These are phyloP conservation scores for Parascotia fuliginaria DNA, from an alignment of 2,888 invertebrate species.

Conservation along the genomic window DNA sequence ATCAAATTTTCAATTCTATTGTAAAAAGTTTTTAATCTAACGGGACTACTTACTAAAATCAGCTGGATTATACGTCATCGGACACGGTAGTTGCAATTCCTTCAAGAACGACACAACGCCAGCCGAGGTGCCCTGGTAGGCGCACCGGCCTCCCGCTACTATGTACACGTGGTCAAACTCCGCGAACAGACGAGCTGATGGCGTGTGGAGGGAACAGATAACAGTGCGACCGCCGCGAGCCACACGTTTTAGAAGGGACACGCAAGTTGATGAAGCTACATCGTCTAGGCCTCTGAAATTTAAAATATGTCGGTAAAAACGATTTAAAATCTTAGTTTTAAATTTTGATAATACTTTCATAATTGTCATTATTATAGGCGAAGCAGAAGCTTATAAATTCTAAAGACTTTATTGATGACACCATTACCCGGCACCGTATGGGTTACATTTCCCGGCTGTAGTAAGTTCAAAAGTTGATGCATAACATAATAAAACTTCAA, in stretches of 20 bases:
- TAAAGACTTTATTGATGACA: no score
- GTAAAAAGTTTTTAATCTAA: no score
- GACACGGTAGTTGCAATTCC: constrained; percentile 92
- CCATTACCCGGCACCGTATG: no score
- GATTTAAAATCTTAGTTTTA: no score
- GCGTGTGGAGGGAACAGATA: constrained; percentile 98
- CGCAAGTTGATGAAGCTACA: constrained; percentile 94
- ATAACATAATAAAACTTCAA: no score
- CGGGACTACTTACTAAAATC: constrained; percentile 97
- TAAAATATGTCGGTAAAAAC: no score
- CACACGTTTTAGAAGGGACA: constrained; percentile 92
- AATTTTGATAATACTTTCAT: no score
- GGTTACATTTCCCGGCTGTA: no score
- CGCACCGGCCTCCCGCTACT: constrained; percentile 94
- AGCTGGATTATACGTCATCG: constrained; percentile 97
- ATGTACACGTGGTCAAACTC: constrained; percentile 97
- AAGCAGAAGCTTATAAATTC: no score
- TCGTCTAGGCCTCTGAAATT: constrained; percentile 94
- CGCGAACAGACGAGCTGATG: constrained; percentile 95
- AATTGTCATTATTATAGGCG: no score
- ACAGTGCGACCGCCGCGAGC: constrained; percentile 95
- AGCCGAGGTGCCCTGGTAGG: constrained; percentile 93
- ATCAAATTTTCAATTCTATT: no score
- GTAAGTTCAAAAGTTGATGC: no score
- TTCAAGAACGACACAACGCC: constrained; percentile 94